A percentile compares a stretch with the other conserved stretches of the same genome.
phyloP scores from a whole-genome alignment of 2,113 vertebrate genomes.

The Proteles cristata region DNA sequence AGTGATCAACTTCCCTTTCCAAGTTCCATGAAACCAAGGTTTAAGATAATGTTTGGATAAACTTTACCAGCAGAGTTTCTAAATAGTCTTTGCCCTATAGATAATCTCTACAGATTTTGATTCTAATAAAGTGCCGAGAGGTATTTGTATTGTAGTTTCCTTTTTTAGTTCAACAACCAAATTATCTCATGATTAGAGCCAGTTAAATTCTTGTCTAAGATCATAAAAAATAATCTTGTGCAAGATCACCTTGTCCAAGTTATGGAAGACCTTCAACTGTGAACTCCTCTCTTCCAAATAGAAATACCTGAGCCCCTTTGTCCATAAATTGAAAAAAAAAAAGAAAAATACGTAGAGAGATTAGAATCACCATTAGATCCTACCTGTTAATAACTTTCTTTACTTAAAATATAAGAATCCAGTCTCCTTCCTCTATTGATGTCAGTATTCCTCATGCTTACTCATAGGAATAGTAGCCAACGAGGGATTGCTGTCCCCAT shows the following conservation, averaged over 20 bases:
- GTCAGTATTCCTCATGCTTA: not conserved
- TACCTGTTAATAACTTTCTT: not conserved
- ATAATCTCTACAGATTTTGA: not conserved
- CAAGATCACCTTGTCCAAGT: not conserved
- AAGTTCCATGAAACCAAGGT: not conserved
- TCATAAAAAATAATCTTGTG: not conserved
- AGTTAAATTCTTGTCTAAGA: not conserved
- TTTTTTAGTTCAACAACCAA: not conserved
- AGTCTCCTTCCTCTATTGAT: not conserved
- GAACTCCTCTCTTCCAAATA: not conserved
- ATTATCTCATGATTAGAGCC: not conserved
- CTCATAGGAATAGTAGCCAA: not conserved
- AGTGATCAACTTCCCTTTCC: slow-evolving; percentile 56
- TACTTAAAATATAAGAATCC: not conserved
- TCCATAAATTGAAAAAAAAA: no score
- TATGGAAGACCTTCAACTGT: not conserved
- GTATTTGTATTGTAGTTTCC: not conserved
- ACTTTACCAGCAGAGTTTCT: not conserved
- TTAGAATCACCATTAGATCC: no score
- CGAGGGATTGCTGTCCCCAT: not conserved
- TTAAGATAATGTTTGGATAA: slow-evolving; percentile 64
- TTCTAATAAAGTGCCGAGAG: not conserved
- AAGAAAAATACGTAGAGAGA: not conserved
- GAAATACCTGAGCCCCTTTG: not conserved
- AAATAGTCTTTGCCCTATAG: not conserved